Conservation (phyloP, 1,140 invertebrate species). For the Harpegnathos saltator region DNA sequence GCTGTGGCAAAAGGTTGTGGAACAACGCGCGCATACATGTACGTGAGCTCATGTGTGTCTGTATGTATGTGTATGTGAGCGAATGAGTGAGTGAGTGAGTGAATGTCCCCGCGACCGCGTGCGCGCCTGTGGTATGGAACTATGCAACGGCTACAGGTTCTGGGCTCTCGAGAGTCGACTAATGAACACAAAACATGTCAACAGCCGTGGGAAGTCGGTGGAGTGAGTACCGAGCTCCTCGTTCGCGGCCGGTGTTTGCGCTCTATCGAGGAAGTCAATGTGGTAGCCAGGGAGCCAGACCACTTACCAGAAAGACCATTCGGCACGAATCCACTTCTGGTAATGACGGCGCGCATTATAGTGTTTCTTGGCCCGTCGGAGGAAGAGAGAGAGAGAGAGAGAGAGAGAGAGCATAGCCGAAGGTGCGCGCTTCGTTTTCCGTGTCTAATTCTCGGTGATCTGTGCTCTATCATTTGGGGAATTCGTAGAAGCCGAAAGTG, state of each 20-base stretch:
- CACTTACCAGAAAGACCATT: conserved; percentile 56
- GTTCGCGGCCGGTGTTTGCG: conserved; percentile 65
- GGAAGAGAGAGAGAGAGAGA: not conserved
- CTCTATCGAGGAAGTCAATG: conserved; percentile 71
- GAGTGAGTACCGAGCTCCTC: conserved; percentile 69
- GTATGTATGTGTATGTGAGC: conserved; percentile 32
- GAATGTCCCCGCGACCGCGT: conserved; percentile 35
- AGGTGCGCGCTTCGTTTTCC: not conserved
- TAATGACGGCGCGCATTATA: conserved; percentile 27
- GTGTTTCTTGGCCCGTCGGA: conserved; percentile 5
- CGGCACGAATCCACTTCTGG: conserved; percentile 59
- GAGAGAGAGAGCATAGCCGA: conserved; percentile 14
- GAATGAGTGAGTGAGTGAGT: conserved; percentile 20
- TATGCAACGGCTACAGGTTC: conserved; percentile 76
- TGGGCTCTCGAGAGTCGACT: conserved; percentile 78
- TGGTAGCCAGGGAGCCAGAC: conserved; percentile 46
- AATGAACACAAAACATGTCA: conserved; percentile 86
- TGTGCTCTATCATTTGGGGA: not conserved
- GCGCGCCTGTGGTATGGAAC: conserved; percentile 72
- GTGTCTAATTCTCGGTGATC: conserved; percentile 2
- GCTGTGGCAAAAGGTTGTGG: conserved; percentile 78
- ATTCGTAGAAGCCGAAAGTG: not conserved
- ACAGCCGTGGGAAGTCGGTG: conserved; percentile 84
- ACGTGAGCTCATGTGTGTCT: not conserved
- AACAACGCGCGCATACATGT: conserved; percentile 67